A percentile compares a stretch with the other conserved stretches of the same genome.
phyloP scores from a whole-genome alignment of 2,797 vertebrate genomes.

The Gymnoscopelus braueri region DNA sequence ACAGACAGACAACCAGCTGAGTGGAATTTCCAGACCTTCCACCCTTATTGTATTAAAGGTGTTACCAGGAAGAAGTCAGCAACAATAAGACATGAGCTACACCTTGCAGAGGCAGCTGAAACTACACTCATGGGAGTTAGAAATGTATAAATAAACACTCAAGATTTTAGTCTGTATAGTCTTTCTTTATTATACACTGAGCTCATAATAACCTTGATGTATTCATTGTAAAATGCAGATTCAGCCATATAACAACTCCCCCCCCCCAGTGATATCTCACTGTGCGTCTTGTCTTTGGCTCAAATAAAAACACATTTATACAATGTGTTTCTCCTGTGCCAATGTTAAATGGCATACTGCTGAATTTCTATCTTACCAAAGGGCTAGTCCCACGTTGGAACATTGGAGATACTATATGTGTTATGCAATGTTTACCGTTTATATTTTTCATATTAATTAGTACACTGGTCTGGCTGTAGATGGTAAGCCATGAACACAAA shows the following conservation, averaged over 20 bases:
- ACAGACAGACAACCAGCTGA: neutral
- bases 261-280: no score
- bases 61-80: constrained; percentile 55
- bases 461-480: neutral
- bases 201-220: neutral
- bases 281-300: no score
- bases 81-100: constrained; percentile 45
- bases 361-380: no score
- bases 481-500: neutral
- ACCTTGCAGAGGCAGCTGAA: constrained; percentile 32
- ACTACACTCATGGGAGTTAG: neutral
- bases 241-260: neutral
- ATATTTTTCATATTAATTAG: neutral
- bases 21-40: constrained; percentile 66
- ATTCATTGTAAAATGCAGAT: neutral
- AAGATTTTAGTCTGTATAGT: constrained; percentile 4
- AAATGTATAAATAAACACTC: no score
- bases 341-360: no score
- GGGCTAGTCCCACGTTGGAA: no score
- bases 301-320: no score
- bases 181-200: constrained; percentile 2
- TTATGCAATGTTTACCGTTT: no score
- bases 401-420: no score
- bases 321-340: no score
- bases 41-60: constrained; percentile 31